These are phyloP conservation scores for Orestias chungarensis DNA, from an alignment of 2,797 vertebrate species.

Conservation along the genomic window DNA sequence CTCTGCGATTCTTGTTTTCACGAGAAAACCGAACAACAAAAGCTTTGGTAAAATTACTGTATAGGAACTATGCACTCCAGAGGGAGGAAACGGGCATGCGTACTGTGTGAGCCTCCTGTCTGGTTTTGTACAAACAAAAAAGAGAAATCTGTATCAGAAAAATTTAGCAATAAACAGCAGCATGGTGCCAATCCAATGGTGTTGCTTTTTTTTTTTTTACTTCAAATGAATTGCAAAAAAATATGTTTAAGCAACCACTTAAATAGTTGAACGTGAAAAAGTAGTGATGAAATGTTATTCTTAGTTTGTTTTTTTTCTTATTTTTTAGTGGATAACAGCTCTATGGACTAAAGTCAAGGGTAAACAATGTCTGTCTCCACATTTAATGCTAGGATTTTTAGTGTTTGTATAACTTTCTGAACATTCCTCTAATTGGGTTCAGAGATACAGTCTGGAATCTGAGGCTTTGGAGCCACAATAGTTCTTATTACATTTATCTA, in stretches of 20 bases:
- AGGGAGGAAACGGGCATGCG: slow-evolving; percentile 79
- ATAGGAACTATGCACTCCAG: slow-evolving; percentile 86
- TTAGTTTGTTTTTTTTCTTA: not conserved
- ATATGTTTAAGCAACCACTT: not conserved
- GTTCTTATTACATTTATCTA: too few species aligned
- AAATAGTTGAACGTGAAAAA: not conserved
- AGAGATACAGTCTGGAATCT: too few species aligned
- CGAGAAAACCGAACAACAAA: slow-evolving; percentile 20
- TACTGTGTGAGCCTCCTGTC: slow-evolving; percentile 76
- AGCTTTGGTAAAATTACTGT: slow-evolving; percentile 47
- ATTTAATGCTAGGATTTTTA: not conserved
- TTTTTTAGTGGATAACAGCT: too few species aligned
- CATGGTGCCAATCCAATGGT: slow-evolving; percentile 81
- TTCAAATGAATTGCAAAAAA: not conserved
- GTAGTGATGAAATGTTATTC: too few species aligned
- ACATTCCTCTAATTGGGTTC: not conserved
- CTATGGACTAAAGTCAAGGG: not conserved
- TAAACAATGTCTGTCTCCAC: not conserved
- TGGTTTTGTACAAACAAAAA: slow-evolving; percentile 78
- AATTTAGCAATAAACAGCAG: slow-evolving; percentile 87
- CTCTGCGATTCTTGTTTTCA: slow-evolving; percentile 47
- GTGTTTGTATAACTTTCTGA: not conserved
- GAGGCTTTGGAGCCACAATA: too few species aligned
- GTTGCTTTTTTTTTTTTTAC: slow-evolving; percentile 28
- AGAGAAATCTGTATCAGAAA: slow-evolving; percentile 70